Evolutionary conservation across 2,113 vertebrate genomes (phyloP), one percentile per base, ranked within the genome.

Genomic region (Odocoileus virginianus): DNA sequence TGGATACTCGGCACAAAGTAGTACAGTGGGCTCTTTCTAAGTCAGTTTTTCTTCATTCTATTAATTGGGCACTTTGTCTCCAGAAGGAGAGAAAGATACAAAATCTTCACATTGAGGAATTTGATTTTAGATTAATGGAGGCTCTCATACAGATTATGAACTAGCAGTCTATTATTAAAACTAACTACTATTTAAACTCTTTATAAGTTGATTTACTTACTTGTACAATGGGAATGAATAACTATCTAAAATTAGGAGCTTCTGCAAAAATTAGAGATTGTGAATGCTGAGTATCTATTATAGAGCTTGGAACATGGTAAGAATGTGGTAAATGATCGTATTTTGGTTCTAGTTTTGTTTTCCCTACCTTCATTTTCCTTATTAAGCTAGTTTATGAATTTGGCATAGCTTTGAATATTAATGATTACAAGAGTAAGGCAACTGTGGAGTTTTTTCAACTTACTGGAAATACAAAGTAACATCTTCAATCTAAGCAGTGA

Each of bases 381-480:
- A 81, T 81, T 45, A 82, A 16, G 30, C 23, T 52, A 50, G 61
- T 54, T 87, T 83, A 83, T 89, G 16, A 91, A 54, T 76, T 82
- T 79, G 16, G 40, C 16, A 27, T 79, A 90, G 10, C 10, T 76
- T 15, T 74, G 28, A 45, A 79, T 8, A 81, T 27, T 21, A 87
- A 33, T 43, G 28, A 2, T 83, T 23, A 21, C 8, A 15, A 4
- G 4, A 33, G 2, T 5, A 40, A 83, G 23, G 14, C 21, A 57
- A 11, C 1, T 1, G 10, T 45, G 30, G 23, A 40, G 36, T 52
- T 54, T 71, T 96, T 64, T 83, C 19, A 43, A 74, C 2, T 52
- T 95, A 92, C 60, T 64, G n/a, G 52, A 94, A 92, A 11, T 92
- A 90, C 16, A 96, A 88, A 97, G 94, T 91, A 89, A 83, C 7